phyloP scores from a whole-genome alignment of 2,797 vertebrate genomes.

The Macrochelys suwanniensis region DNA sequence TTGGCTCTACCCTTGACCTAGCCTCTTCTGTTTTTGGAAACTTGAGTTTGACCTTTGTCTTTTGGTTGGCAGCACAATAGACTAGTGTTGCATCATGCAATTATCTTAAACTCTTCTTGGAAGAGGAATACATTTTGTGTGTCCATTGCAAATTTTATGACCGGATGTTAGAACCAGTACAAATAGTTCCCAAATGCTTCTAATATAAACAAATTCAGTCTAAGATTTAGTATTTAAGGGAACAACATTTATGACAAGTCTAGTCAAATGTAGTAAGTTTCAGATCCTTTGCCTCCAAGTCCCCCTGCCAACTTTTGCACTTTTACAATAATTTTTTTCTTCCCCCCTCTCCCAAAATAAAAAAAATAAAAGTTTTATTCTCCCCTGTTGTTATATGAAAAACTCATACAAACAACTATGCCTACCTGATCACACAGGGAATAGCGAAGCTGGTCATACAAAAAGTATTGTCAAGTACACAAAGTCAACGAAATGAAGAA shows the following conservation, averaged over 20 bases:
- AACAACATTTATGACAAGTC: not conserved
- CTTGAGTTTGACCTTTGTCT: not conserved
- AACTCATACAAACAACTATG: not conserved
- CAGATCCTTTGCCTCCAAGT: not conserved
- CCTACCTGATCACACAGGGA: not conserved
- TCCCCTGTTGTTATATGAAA: not conserved
- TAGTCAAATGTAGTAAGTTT: not conserved
- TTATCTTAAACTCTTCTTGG: slow-evolving; percentile 11
- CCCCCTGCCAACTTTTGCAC: not conserved
- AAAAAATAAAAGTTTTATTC: not conserved
- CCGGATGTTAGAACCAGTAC: not conserved
- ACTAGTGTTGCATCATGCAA: not conserved
- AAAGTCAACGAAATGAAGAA: not conserved
- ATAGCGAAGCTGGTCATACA: not conserved
- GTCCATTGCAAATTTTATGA: slow-evolving; percentile 10
- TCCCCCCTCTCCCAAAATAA: accelerated
- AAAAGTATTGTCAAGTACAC: not conserved
- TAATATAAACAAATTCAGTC: not conserved
- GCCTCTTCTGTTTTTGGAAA: not conserved
- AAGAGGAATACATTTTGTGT: not conserved
- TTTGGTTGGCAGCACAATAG: not conserved
- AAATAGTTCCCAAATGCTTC: not conserved
- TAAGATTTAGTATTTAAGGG: not conserved
- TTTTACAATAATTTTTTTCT: not conserved
- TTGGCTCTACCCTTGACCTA: not conserved